Base-by-base conservation (phyloP, 2,797 vertebrate genomes). In the Masticophis lateralis region DNA sequence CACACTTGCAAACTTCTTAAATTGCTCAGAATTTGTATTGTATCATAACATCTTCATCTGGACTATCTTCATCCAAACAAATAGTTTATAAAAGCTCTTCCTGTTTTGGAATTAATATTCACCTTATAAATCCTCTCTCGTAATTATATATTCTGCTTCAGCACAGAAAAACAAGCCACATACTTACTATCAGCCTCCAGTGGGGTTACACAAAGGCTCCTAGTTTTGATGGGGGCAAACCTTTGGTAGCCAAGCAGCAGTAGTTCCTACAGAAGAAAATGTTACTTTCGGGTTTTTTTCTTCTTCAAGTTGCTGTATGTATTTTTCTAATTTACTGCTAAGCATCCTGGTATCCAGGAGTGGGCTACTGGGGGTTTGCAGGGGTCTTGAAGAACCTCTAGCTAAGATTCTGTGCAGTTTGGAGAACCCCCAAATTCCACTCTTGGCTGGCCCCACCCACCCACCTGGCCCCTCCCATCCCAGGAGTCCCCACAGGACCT, bases 321-420 rank as follows among this genome's bases (percentile, higher is more conserved):
- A 86, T 96, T 94, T 96, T 97, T 96, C 92, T 92, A 96, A 95
- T 97, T 43, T 88, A 83, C 93, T 93, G 88, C 37, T 56, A 59
- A 55, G 63, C 86, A 51, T 91, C 13, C 18, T 10, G 2, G 87
- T n/a, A 27, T 28, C 10, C 47, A 51, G 47, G 47, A 6, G 7
- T 51, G 47, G 47, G 5, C 47, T 51, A 6, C 47, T 51, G 47
- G 47, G 7, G 6, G 7, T 51, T 51, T 6, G 0, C 47, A 51
- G 47, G 47, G 47, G 47, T 47, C 7, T 5, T 5, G 6, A 6
- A 47, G 47, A 51, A 51, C 47, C 47, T 51, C 47, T 51, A 51
- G 47, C 6, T 51, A 51, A 51, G 47, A 51, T 51, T 51, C 47
- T 51, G 47, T 51, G 47, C 47, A 51, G 47, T 51, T 51, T 1